phyloP scores from a whole-genome alignment of 2,888 invertebrate genomes.

The Drosophila infuscata region DNA sequence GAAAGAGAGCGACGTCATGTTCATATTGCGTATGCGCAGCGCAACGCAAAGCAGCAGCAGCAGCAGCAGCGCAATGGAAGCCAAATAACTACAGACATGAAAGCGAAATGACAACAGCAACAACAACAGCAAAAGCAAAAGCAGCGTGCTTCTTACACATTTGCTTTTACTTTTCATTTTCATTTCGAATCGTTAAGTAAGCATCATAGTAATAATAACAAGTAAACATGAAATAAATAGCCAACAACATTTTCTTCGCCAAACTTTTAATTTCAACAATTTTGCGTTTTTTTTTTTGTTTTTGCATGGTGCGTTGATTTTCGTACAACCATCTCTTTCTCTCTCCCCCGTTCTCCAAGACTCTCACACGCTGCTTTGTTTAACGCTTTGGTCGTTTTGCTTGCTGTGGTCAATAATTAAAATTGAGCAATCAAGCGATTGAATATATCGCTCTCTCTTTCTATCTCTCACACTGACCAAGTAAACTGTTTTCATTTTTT shows the following conservation, averaged over 20 bases:
- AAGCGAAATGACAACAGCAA: constrained; percentile 41
- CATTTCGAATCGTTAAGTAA: constrained; percentile 43
- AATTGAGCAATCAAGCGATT: constrained; percentile 55
- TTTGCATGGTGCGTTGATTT: constrained; percentile 52
- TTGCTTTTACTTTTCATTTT: constrained; percentile 63
- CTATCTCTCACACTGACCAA: constrained; percentile 37
- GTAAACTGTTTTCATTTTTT: constrained; percentile 48
- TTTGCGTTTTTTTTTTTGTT: constrained; percentile 52
- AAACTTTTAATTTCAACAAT: constrained; percentile 68
- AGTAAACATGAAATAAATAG: constrained; percentile 45
- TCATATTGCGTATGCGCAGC: constrained; percentile 63
- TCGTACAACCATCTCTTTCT: constrained; percentile 4
- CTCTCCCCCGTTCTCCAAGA: constrained; percentile 3
- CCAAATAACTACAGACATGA: constrained; percentile 48
- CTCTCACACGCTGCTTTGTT: constrained; percentile 11
- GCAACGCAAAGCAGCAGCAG: constrained; percentile 20
- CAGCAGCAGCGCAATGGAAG: constrained; percentile 35
- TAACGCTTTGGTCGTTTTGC: constrained; percentile 4
- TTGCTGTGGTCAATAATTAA: constrained; percentile 59
- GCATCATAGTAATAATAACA: constrained; percentile 37
- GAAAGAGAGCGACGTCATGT: not conserved
- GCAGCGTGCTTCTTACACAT: constrained; percentile 14
- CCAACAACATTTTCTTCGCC: constrained; percentile 38
- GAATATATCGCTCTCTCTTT: constrained; percentile 12
- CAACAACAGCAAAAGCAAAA: not conserved